Percentiles rank a stretch among this genome's conserved stretches.
Conservation (phyloP, 1,140 invertebrate genomes). For the Euwallacea fornicatus region DNA sequence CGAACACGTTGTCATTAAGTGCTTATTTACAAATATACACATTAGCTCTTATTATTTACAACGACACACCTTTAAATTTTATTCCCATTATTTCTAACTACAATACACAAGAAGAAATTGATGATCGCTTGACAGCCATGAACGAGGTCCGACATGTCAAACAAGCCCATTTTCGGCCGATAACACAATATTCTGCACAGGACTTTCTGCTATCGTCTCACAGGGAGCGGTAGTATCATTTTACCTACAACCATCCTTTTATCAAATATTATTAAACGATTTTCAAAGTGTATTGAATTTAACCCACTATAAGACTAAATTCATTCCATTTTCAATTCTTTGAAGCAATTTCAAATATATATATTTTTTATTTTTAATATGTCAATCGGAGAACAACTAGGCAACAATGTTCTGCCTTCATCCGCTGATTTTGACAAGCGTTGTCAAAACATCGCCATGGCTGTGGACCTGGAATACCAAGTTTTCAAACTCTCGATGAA, state of each 20-base stretch:
- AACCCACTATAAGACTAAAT: too few species aligned
- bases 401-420: not conserved
- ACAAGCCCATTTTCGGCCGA: conserved; percentile 35
- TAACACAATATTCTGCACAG: conserved; percentile 7
- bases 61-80: conserved; percentile 68
- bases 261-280: too few species aligned
- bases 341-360: too few species aligned
- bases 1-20: conserved; percentile 45
- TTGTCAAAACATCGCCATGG: conserved; percentile 44
- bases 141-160: conserved; percentile 58
- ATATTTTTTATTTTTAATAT: too few species aligned
- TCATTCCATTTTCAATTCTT: too few species aligned
- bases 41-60: conserved; percentile 62
- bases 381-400: too few species aligned
- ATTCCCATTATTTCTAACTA: conserved; percentile 57
- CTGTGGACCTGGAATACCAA: conserved; percentile 41
- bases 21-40: conserved; percentile 55
- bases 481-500: conserved; percentile 26
- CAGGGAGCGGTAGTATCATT: too few species aligned
- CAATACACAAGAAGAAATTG: conserved; percentile 58
- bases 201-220: too few species aligned
- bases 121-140: conserved; percentile 60
- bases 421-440: conserved; percentile 1
- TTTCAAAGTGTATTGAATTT: too few species aligned
- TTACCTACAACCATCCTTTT: too few species aligned